A percentile compares a stretch with the other conserved stretches of the same genome.
phyloP scores from a whole-genome alignment of 2,888 invertebrate species.

The Xanthia togata region DNA sequence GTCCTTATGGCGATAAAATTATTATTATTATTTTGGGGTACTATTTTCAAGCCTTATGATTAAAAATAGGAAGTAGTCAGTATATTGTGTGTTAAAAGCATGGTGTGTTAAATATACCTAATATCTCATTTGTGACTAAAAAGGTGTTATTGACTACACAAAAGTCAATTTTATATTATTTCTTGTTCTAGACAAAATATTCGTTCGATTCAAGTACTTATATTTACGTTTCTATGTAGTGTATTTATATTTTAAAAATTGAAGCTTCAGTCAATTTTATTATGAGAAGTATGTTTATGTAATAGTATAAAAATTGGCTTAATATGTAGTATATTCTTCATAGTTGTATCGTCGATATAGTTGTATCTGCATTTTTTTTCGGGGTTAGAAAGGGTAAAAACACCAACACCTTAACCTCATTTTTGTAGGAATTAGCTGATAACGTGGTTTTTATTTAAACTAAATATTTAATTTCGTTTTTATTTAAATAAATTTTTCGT shows the following conservation, averaged over 20 bases:
- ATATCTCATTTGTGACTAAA: conserved; percentile 30
- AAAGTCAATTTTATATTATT: not conserved
- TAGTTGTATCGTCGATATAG: conserved; percentile 5
- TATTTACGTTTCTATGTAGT: conserved; percentile 15
- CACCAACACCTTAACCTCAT: conserved; percentile 77
- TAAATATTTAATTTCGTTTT: conserved; percentile 62
- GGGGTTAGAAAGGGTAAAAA: not conserved
- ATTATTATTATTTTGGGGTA: not conserved
- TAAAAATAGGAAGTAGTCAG: not conserved
- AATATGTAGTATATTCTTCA: not conserved
- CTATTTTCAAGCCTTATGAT: not conserved
- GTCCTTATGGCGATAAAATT: not conserved
- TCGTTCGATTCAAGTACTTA: not conserved
- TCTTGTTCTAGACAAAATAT: conserved; percentile 8
- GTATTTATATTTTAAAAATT: not conserved
- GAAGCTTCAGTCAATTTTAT: not conserved
- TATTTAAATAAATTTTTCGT: conserved; percentile 58
- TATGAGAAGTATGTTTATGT: not conserved
- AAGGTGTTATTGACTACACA: conserved; percentile 48
- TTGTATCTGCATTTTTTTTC: not conserved
- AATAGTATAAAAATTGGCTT: conserved; percentile 3
- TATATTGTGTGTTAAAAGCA: conserved; percentile 39
- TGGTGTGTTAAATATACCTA: conserved; percentile 36
- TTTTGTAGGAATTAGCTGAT: conserved; percentile 75
- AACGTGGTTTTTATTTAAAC: conserved; percentile 69